Evolutionary conservation across 2,888 invertebrate species (phyloP).

Genomic region (Pinctada fucata): DNA sequence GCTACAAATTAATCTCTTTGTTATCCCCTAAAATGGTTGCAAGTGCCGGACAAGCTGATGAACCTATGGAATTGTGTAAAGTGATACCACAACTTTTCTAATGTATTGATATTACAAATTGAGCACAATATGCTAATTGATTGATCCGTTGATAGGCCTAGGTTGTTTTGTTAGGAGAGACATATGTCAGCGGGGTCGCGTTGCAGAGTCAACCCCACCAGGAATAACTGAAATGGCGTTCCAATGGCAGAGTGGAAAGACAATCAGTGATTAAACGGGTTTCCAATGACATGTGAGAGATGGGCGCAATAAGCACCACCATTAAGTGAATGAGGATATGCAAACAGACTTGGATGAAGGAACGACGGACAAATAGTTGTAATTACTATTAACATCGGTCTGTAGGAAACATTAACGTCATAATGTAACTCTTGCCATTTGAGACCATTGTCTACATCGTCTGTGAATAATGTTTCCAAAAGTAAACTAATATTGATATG

Average conservation of each 20-base stretch:
- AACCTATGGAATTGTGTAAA: neutral
- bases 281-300: neutral
- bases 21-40: too few relatives aligned
- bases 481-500: too few relatives aligned
- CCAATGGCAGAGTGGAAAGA: neutral
- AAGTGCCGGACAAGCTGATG: too few relatives aligned
- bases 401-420: too few relatives aligned
- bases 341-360: too few relatives aligned
- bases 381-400: too few relatives aligned
- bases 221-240: neutral
- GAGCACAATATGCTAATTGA: slow-evolving; percentile 3
- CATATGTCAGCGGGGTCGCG: neutral
- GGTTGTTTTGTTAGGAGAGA: neutral
- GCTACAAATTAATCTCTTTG: too few relatives aligned
- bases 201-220: neutral
- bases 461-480: too few relatives aligned
- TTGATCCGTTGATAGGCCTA: neutral
- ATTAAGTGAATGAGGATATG: neutral
- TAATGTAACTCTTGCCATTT: too few relatives aligned
- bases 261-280: slow-evolving; percentile 1
- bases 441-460: too few relatives aligned
- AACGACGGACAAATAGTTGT: too few relatives aligned
- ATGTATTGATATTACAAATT: neutral
- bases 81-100: neutral
- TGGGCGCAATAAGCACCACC: neutral